Conservation (phyloP, 92 coral and sea anemone species). For the Porites cylindrica region DNA sequence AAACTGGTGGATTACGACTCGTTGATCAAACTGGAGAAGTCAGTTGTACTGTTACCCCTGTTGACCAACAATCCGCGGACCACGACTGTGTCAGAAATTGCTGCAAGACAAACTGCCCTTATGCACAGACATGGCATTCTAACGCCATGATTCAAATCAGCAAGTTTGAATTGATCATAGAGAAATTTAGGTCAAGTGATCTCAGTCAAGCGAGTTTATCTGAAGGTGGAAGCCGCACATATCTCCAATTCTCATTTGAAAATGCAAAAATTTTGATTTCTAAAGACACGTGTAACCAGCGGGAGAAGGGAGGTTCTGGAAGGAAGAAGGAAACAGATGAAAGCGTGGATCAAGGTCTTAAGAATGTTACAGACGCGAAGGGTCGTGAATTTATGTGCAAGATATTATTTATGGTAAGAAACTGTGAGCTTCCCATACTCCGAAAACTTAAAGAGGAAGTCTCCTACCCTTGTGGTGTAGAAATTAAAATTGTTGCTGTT, state of each 20-base stretch:
- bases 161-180: conserved; percentile 70
- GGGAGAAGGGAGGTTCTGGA: neutral
- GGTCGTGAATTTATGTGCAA: neutral
- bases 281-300: conserved; percentile 6
- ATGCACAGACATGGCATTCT: conserved; percentile 54
- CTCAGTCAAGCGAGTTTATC: neutral
- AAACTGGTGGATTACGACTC: conserved; percentile 73
- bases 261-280: conserved; percentile 23
- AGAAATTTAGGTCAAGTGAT: conserved; percentile 49
- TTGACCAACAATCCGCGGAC: conserved; percentile 3
- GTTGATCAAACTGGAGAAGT: conserved; percentile 82
- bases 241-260: conserved; percentile 65
- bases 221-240: conserved; percentile 39
- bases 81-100: conserved; percentile 31
- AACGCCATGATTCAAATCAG: conserved; percentile 68
- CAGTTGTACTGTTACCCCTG: conserved; percentile 56
- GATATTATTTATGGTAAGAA: conserved; percentile 32
- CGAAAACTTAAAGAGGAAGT: conserved; percentile 26
- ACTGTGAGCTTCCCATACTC: conserved; percentile 34
- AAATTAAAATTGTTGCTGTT: conserved; percentile 61
- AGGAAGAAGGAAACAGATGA: neutral
- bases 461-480: conserved; percentile 76
- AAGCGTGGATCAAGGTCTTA: neutral
- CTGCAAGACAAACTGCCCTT: conserved; percentile 49
- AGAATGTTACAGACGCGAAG: neutral